phyloP scores from a whole-genome alignment of 1,140 invertebrate species.

The Phenacoccus solenopsis region DNA sequence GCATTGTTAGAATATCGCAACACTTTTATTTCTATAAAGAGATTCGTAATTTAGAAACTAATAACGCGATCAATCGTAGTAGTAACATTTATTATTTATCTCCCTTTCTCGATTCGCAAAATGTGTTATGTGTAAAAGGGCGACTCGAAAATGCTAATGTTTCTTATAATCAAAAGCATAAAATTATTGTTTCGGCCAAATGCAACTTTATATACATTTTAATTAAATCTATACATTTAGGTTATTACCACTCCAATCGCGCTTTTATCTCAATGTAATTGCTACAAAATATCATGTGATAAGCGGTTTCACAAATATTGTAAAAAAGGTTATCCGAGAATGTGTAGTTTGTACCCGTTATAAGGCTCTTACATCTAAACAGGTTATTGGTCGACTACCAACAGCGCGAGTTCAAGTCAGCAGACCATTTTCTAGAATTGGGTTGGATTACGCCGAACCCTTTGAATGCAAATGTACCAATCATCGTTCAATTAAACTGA shows the following conservation, averaged over 20 bases:
- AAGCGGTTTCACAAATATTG: neutral
- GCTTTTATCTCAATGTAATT: neutral
- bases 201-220: neutral
- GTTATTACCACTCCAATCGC: neutral
- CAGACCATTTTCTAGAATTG: slow-evolving; percentile 27
- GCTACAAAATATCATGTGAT: neutral
- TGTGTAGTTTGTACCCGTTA: slow-evolving; percentile 25
- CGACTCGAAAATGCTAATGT: neutral
- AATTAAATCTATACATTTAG: neutral
- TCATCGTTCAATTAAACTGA: slow-evolving; percentile 21
- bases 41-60: neutral
- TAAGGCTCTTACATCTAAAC: slow-evolving; percentile 4
- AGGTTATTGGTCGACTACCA: slow-evolving; percentile 33
- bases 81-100: neutral
- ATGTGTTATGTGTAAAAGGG: neutral
- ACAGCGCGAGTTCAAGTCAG: slow-evolving; percentile 25
- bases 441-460: slow-evolving; percentile 32
- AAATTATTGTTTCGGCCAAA: neutral
- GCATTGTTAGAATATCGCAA: neutral
- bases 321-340: slow-evolving; percentile 3
- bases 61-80: neutral
- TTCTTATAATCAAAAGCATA: neutral
- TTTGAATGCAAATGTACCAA: slow-evolving; percentile 26
- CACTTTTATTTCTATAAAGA: neutral
- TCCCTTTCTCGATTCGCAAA: neutral